Conservation (phyloP, 2,113 vertebrate species). For the Chionis minor region DNA sequence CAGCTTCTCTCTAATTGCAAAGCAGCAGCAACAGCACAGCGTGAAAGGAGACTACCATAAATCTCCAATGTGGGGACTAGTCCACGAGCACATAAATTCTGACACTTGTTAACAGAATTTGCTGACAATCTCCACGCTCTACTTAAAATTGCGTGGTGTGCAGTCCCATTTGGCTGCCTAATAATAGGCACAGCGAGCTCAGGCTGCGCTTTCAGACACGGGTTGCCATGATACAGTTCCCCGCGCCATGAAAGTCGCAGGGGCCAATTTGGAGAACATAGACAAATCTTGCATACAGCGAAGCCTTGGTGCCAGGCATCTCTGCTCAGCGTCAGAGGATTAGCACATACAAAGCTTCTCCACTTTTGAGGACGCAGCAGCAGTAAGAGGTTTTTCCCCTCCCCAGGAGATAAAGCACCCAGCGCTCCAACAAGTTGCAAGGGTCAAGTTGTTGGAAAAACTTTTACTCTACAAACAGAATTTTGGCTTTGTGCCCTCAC, state of each 20-base stretch:
- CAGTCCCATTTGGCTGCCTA: background rate
- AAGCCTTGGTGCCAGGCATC: background rate
- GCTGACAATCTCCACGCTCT: background rate
- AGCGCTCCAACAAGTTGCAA: background rate
- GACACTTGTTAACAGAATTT: constrained; percentile 12
- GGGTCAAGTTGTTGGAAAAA: rapidly evolving
- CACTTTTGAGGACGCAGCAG: background rate
- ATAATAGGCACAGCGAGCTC: background rate
- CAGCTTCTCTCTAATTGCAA: constrained; percentile 53
- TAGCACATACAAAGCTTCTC: background rate
- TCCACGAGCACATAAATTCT: background rate
- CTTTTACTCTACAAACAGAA: background rate
- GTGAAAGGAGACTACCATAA: background rate
- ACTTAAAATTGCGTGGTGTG: background rate
- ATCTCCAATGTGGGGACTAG: background rate
- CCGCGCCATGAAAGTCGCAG: rapidly evolving
- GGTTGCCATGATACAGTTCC: background rate
- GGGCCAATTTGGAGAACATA: rapidly evolving
- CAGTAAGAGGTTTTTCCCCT: background rate
- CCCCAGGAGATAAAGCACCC: background rate
- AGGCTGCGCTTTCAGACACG: background rate
- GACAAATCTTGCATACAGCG: background rate
- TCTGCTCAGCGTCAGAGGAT: background rate
- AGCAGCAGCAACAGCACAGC: constrained; percentile 28
- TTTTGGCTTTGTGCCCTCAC: background rate